Conservation (phyloP, 2,797 vertebrate genomes). For the Lacerta bilineata region DNA sequence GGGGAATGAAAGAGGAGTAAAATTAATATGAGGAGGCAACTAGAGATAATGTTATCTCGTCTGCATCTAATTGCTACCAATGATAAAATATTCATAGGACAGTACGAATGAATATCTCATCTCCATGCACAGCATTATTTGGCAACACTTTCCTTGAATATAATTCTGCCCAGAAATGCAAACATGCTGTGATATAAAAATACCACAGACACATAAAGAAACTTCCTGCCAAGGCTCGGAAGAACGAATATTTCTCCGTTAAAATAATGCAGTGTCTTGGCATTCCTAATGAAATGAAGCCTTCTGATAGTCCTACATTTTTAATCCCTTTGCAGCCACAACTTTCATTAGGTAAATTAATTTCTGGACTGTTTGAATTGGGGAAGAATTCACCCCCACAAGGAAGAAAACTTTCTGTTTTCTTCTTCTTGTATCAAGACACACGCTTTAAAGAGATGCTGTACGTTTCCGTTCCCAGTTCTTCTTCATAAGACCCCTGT, state of each 20-base stretch:
- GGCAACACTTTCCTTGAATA: slow-evolving; percentile 57
- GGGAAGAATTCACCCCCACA: slow-evolving; percentile 29
- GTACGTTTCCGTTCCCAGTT: neutral
- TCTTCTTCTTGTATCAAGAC: neutral
- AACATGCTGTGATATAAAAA: slow-evolving; percentile 44
- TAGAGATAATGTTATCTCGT: slow-evolving; percentile 36
- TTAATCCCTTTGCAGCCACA: slow-evolving; percentile 50
- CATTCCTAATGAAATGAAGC: slow-evolving; percentile 57
- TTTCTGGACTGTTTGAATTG: slow-evolving; percentile 19
- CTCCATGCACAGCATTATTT: slow-evolving; percentile 48
- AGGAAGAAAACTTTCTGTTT: slow-evolving; percentile 24
- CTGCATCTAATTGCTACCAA: slow-evolving; percentile 52
- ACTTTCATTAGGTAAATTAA: slow-evolving; percentile 47
- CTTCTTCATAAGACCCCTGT: neutral
- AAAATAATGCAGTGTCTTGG: slow-evolving; percentile 54
- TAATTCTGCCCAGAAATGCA: slow-evolving; percentile 53
- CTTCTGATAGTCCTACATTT: slow-evolving; percentile 30
- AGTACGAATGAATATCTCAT: slow-evolving; percentile 41
- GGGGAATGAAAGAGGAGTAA: neutral
- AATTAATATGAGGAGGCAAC: slow-evolving; percentile 58
- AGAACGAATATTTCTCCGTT: slow-evolving; percentile 53
- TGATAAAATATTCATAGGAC: slow-evolving; percentile 44
- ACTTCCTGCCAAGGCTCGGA: slow-evolving; percentile 36
- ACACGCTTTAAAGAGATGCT: neutral
- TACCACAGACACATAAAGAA: slow-evolving; percentile 52